Evolutionary conservation across 1,140 invertebrate genomes (phyloP).

Genomic region (Lepidostoma basale): DNA sequence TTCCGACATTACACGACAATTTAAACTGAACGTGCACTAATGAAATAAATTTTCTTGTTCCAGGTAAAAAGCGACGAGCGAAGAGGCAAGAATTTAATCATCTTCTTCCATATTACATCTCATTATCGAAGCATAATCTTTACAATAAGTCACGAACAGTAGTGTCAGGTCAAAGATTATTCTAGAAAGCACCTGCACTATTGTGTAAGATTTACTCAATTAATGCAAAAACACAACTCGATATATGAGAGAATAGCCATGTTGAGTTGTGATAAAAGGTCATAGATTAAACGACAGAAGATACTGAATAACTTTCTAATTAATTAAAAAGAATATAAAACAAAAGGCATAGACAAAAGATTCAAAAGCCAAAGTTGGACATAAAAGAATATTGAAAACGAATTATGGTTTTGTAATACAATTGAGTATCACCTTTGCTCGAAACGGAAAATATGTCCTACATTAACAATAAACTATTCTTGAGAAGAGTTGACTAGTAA

Average conservation of each 20-base stretch:
- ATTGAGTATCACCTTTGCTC: neutral
- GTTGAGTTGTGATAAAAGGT: neutral
- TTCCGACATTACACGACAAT: no score
- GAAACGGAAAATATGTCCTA: conserved; percentile 5
- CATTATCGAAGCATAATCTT: neutral
- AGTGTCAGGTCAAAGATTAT: conserved; percentile 26
- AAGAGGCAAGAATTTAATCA: conserved; percentile 8
- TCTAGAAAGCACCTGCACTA: conserved; percentile 18
- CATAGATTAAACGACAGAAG: neutral
- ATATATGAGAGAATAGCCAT: no score
- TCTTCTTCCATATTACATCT: neutral
- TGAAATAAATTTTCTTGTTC: conserved; percentile 7
- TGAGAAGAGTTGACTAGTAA: neutral
- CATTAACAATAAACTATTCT: neutral
- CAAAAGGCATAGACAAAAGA: no score
- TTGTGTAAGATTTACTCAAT: conserved; percentile 16
- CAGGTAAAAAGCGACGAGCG: neutral
- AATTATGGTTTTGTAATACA: neutral
- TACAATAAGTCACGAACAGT: conserved; percentile 20
- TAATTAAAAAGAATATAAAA: no score
- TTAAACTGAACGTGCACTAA: no score
- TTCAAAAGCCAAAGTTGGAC: no score
- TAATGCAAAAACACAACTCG: conserved; percentile 6
- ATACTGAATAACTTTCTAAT: no score
- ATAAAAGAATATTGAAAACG: neutral